Conservation (phyloP, 2,888 invertebrate species). For the Andrena fulva region DNA sequence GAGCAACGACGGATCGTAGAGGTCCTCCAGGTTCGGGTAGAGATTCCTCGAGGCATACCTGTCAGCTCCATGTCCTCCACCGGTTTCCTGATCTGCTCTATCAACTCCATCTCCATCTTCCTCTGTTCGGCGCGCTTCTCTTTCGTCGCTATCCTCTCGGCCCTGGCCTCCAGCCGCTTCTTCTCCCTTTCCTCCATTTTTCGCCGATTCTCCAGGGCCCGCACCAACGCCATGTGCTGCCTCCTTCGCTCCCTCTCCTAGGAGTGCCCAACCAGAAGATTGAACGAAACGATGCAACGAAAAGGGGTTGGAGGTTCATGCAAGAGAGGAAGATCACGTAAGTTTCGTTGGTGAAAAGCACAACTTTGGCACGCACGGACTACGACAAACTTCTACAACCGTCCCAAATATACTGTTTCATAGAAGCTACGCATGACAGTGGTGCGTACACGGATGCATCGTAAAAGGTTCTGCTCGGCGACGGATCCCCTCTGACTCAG, state of each 20-base stretch:
- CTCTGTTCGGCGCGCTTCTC: constrained; percentile 93
- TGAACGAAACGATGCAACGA: constrained; percentile 10
- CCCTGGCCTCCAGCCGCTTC: constrained; percentile 90
- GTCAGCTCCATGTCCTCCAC: constrained; percentile 95
- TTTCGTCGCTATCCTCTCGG: constrained; percentile 93
- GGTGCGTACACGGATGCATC: constrained; percentile 59
- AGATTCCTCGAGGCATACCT: constrained; percentile 76
- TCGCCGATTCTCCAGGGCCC: constrained; percentile 94
- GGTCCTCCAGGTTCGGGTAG: neutral
- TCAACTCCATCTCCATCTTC: constrained; percentile 88
- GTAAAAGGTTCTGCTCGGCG: neutral
- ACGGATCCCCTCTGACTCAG: constrained; percentile 12
- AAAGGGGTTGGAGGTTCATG: constrained; percentile 44
- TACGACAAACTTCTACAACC: constrained; percentile 73
- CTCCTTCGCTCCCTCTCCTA: constrained; percentile 95
- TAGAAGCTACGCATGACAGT: constrained; percentile 62
- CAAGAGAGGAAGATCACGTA: constrained; percentile 28
- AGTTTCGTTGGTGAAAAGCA: constrained; percentile 51
- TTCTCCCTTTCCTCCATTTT: constrained; percentile 95
- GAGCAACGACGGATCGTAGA: neutral
- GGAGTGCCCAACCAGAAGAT: constrained; percentile 48
- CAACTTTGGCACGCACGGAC: constrained; percentile 67
- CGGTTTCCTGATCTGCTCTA: constrained; percentile 92
- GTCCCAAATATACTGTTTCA: constrained; percentile 68
- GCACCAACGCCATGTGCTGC: constrained; percentile 95